Evolutionary conservation across 2,888 invertebrate genomes (phyloP), one percentile per base, ranked within the genome.

Genomic region (Hylaea fasciaria): DNA sequence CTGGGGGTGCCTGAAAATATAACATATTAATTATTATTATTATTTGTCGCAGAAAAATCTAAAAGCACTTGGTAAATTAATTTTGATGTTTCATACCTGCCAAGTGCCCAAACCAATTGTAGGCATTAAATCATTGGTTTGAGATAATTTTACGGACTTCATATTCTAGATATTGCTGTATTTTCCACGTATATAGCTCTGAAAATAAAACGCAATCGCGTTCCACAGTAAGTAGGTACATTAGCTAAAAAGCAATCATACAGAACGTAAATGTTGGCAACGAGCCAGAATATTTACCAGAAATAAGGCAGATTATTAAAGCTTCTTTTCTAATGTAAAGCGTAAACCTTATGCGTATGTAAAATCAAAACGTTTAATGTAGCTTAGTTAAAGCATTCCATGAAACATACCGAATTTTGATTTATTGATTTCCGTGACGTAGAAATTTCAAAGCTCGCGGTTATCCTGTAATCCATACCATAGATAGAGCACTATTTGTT

Each of bases 21-120:
- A 49, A 57, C 37, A 67, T n/a, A n/a, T 41, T 43, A 56, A 56
- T 57, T 51, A 32, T 22, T 28, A n/a, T n/a, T n/a, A n/a, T n/a
- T n/a, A n/a, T n/a, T 13, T 12, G 17, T 16, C 37, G 17, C 12
- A 9, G 45, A 11, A 43, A 22, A 13, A 40, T 13, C 10, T 35
- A 8, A 4, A 40, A 40, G 12, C 14, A 40, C 5, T 8, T 13
- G 11, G 9, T 14, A 9, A 40, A 40, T 5, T 14, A 44, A 44
- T 10, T 44, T 44, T 22, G 12, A 22, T 22, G n/a, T 28, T 11
- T 35, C 48, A 47, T 77, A 94, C 94, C 93, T 95, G 94, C 95
- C 95, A 95, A 40, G 96, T 95, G 50, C 96, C 96, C 71, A 96
- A 87, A 28, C 96, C 96, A 48, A 96, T 81, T 40, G 94, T 90